Evolutionary conservation across 1,140 invertebrate species (phyloP).

Genomic region (Elymnias hypermnestra): DNA sequence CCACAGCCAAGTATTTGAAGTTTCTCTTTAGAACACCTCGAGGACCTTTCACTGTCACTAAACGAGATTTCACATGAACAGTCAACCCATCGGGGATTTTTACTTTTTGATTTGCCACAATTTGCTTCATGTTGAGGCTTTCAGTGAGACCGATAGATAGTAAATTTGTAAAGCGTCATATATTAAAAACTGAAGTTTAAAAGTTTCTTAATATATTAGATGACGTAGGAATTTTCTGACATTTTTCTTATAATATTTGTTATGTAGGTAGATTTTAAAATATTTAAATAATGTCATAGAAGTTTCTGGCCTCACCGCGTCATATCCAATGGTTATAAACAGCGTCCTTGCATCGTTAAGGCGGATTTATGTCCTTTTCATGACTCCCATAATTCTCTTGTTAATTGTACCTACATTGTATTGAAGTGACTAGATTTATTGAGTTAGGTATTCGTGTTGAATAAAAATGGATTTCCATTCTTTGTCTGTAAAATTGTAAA

Average conservation of each 20-base stretch:
- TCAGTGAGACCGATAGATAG: no score
- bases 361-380: slow-evolving; percentile 29
- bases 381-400: slow-evolving; percentile 29
- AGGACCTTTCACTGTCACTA: slow-evolving; percentile 96
- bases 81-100: slow-evolving; percentile 93
- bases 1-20: slow-evolving; percentile 97
- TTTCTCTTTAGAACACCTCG: slow-evolving; percentile 91
- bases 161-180: no score
- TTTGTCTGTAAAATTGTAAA: no score
- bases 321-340: slow-evolving; percentile 23
- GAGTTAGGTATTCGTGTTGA: slow-evolving; percentile 17
- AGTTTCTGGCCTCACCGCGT: slow-evolving; percentile 20
- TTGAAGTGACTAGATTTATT: slow-evolving; percentile 15
- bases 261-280: not conserved
- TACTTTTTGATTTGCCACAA: slow-evolving; percentile 94
- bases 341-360: slow-evolving; percentile 32
- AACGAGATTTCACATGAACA: slow-evolving; percentile 91
- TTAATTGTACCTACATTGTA: slow-evolving; percentile 39
- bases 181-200: no score
- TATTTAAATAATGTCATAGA: slow-evolving; percentile 7
- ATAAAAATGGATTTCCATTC: no score
- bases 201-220: no score
- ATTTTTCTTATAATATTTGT: no score
- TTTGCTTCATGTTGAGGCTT: slow-evolving; percentile 91
- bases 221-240: no score